Percentiles rank a stretch among this genome's conserved stretches.
Conservation (phyloP, 2,113 vertebrate species). For the Empidonax alnorum region DNA sequence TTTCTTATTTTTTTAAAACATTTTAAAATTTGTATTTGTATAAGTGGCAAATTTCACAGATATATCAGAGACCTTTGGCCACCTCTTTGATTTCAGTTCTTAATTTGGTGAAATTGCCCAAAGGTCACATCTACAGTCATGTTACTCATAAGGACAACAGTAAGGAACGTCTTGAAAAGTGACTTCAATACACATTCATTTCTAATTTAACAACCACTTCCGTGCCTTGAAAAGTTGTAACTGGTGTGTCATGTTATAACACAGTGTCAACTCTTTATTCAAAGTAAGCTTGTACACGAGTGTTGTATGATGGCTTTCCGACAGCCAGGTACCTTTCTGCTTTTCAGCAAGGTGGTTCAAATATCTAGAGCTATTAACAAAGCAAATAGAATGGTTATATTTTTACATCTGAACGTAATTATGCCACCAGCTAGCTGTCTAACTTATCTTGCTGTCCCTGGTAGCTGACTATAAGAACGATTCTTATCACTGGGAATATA, state of each 20-base stretch:
- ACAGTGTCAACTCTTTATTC: background rate
- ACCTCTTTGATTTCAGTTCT: constrained; percentile 36
- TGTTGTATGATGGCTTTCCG: background rate
- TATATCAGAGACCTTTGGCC: background rate
- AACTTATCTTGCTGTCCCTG: background rate
- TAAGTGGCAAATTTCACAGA: background rate
- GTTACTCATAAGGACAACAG: background rate
- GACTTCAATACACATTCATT: background rate
- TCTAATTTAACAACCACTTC: background rate
- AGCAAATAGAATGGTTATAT: constrained; percentile 27
- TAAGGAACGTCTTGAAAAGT: background rate
- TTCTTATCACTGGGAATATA: background rate
- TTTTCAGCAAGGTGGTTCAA: background rate
- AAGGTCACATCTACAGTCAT: background rate
- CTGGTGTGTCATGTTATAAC: background rate
- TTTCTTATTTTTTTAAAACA: background rate
- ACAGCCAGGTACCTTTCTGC: background rate
- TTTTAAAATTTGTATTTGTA: background rate
- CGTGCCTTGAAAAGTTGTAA: background rate
- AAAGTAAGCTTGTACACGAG: background rate
- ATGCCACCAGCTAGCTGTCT: background rate
- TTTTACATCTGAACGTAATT: constrained; percentile 31
- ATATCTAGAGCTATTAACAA: constrained; percentile 36
- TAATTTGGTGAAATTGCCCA: constrained; percentile 37
- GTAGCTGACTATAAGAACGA: background rate